Evolutionary conservation across 2,888 invertebrate genomes (phyloP), one percentile per base, ranked within the genome.

Genomic region (Agrochola circellaris): DNA sequence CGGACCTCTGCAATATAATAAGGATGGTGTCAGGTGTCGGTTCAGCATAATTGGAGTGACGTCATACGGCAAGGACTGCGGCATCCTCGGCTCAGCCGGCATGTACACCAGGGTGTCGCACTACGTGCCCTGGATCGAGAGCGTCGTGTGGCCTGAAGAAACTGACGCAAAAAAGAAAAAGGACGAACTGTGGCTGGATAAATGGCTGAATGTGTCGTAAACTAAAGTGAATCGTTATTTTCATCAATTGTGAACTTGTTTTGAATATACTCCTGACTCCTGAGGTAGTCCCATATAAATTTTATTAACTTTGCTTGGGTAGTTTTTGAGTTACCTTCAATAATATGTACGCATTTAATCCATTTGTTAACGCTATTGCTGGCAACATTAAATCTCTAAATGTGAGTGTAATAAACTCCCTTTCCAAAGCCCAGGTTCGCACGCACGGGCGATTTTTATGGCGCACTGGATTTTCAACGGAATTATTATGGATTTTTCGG

Each of bases 71-170:
- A 91, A 91, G 83, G 78, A 93, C 45, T 96, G 97, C 86, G 95
- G 96, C 13, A 71, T 71, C 8, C 86, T 86, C 69, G 93, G 83
- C 23, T 91, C 81, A 2, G 66, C 82, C 13, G 82, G 82, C 2
- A 94, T 98, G 23, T 98, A 97, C 88, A 97, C 97, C 0, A 94
- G 97, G 64, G 97, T 97, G 0, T 95, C 94, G 4, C 65, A 95
- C 66, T 97, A 96, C 86, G 87, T 97, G 3, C 91, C 96, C 7
- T 98, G 97, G 97, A 97, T 98, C 54, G 97, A 97, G 89, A 92
- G 91, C 45, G 90, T 95, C 38, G 97, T 97, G 34, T 97, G 97
- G 97, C 94, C 96, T 78, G 88, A 90, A 13, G 78, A 81, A 9
- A 54, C 30, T 34, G 65, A 76, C 72, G 54, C 20, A 4, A 54